Evolutionary conservation across 2,888 invertebrate genomes (phyloP).

Genomic region (Leptarthrus brevirostris): DNA sequence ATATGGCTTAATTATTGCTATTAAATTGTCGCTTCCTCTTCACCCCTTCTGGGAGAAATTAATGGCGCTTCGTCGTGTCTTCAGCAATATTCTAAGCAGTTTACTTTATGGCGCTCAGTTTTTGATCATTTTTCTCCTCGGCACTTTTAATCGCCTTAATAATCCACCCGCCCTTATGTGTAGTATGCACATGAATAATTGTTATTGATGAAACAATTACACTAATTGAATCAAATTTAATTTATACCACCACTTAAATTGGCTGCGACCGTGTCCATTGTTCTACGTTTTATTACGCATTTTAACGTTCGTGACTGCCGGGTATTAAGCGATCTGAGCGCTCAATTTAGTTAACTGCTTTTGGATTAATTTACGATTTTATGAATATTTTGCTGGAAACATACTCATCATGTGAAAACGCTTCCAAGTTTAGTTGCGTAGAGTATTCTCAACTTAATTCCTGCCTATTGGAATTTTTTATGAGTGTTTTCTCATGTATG

Average conservation of each 20-base stretch:
- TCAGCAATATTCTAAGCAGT: too few relatives aligned
- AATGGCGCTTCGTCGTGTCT: too few relatives aligned
- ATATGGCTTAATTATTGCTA: conserved; percentile 13
- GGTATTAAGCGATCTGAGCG: not conserved
- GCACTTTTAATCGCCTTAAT: not conserved
- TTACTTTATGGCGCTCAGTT: not conserved
- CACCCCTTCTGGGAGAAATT: too few relatives aligned
- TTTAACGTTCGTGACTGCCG: not conserved
- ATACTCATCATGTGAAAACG: too few relatives aligned
- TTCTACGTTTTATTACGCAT: not conserved
- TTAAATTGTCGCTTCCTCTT: conserved; percentile 13
- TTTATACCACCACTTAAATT: conserved; percentile 11
- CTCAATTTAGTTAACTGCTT: conserved; percentile 26
- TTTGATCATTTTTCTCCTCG: not conserved
- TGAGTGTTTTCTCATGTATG: too few relatives aligned
- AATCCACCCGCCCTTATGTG: not conserved
- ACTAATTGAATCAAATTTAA: conserved; percentile 34
- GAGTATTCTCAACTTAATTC: too few relatives aligned
- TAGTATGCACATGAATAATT: not conserved
- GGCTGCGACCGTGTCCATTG: not conserved
- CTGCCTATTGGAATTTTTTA: too few relatives aligned
- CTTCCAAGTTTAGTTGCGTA: too few relatives aligned
- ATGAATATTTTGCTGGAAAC: too few relatives aligned
- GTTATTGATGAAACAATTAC: conserved; percentile 28
- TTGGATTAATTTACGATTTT: too few relatives aligned